Conservation (phyloP, 2,888 invertebrate species). For the Lithophane leautieri region DNA sequence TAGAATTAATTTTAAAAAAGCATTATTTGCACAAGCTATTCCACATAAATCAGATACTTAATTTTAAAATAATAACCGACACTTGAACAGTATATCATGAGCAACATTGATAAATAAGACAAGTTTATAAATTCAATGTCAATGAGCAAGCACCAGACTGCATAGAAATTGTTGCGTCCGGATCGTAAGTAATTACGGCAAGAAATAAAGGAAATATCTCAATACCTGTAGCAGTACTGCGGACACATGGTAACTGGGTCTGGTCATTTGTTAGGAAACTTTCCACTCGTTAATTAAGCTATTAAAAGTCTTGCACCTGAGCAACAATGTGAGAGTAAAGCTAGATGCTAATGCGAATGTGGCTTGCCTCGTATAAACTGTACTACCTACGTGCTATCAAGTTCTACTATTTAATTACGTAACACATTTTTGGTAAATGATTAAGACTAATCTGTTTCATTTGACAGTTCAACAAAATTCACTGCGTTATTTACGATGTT, state of each 20-base stretch:
- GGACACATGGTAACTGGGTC: slow-evolving; percentile 46
- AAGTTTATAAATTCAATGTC: slow-evolving; percentile 58
- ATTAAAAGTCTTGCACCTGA: slow-evolving; percentile 61
- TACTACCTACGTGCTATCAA: slow-evolving; percentile 5
- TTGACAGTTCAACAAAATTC: too few species aligned
- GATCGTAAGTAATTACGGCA: slow-evolving; percentile 52
- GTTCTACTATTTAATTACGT: background rate
- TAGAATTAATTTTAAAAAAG: slow-evolving; percentile 3
- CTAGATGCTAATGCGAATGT: slow-evolving; percentile 54
- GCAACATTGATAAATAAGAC: slow-evolving; percentile 42
- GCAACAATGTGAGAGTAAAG: slow-evolving; percentile 58
- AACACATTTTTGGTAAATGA: too few species aligned
- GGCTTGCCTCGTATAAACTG: slow-evolving; percentile 38
- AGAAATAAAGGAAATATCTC: slow-evolving; percentile 66
- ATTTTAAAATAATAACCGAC: slow-evolving; percentile 30
- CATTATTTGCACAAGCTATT: background rate
- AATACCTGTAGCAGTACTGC: slow-evolving; percentile 50
- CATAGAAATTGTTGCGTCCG: slow-evolving; percentile 57
- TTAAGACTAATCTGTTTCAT: too few species aligned
- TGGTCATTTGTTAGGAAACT: slow-evolving; percentile 60
- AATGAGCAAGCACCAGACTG: slow-evolving; percentile 42
- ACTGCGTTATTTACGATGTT: too few species aligned
- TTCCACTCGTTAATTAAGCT: slow-evolving; percentile 67
- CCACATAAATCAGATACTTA: slow-evolving; percentile 37
- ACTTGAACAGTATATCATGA: slow-evolving; percentile 34